A percentile compares a stretch with the other conserved stretches of the same genome.
phyloP scores from a whole-genome alignment of 2,888 invertebrate species.

The Drosophila formosana region DNA sequence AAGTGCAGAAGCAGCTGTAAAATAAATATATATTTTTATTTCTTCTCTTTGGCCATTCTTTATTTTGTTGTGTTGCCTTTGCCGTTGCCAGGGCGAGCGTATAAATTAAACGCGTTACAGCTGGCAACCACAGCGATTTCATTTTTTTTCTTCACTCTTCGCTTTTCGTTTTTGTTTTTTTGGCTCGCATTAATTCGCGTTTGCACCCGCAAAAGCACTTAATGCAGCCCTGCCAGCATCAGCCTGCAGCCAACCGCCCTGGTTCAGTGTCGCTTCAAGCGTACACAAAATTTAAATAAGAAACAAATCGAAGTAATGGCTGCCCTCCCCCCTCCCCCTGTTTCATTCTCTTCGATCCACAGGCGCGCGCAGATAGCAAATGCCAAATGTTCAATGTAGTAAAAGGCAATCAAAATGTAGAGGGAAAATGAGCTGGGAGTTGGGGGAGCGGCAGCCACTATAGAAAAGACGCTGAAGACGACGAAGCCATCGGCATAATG shows the following conservation, averaged over 20 bases:
- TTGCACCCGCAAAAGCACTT: constrained; percentile 77
- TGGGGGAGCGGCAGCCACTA: constrained; percentile 22
- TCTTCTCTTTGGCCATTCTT: constrained; percentile 58
- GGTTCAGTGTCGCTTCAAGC: constrained; percentile 53
- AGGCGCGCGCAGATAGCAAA: constrained; percentile 59
- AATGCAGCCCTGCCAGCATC: constrained; percentile 59
- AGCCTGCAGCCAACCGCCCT: constrained; percentile 21
- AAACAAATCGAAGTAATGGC: constrained; percentile 80
- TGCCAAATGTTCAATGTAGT: constrained; percentile 73
- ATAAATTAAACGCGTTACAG: constrained; percentile 82
- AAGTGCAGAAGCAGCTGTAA: constrained; percentile 80
- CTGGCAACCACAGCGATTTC: constrained; percentile 77
- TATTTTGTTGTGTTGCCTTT: constrained; percentile 55
- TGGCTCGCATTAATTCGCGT: constrained; percentile 67
- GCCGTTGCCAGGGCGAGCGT: constrained; percentile 56
- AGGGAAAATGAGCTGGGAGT: constrained; percentile 8
- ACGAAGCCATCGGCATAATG: constrained; percentile 68
- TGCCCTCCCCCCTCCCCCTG: background rate
- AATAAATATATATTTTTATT: constrained; percentile 82
- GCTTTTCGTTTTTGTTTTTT: constrained; percentile 21
- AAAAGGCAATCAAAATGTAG: constrained; percentile 58
- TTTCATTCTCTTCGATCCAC: constrained; percentile 2
- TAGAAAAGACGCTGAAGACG: constrained; percentile 17
- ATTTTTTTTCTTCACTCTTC: constrained; percentile 5
- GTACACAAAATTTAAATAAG: constrained; percentile 79